phyloP scores from a whole-genome alignment of 2,888 invertebrate species.

The Metalampra italica region DNA sequence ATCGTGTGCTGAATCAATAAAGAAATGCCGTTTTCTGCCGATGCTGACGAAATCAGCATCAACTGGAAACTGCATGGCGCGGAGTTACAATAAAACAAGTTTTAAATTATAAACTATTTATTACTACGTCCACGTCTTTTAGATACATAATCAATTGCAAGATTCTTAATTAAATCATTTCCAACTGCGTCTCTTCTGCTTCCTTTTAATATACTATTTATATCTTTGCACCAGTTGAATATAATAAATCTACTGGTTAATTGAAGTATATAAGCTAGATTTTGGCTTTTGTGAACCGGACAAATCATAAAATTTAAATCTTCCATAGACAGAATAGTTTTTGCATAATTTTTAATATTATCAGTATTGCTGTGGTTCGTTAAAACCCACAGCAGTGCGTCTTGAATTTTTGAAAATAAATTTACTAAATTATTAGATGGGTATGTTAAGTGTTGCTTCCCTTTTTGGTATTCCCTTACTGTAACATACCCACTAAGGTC shows the following conservation, averaged over 20 bases:
- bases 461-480: conserved; percentile 1
- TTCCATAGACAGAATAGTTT: neutral
- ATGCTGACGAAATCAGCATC: no score
- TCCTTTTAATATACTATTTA: conserved; percentile 1
- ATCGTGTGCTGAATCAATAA: no score
- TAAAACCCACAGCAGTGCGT: neutral
- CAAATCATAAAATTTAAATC: neutral
- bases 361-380: neutral
- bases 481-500: neutral
- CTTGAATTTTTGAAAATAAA: conserved; percentile 1
- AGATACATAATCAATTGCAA: no score
- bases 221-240: conserved; percentile 7
- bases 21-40: no score
- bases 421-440: neutral
- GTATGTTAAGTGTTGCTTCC: neutral
- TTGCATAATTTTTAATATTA: neutral
- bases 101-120: no score
- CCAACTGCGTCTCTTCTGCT: no score
- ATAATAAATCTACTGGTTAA: conserved; percentile 3
- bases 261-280: neutral
- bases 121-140: no score
- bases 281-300: neutral
- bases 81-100: no score
- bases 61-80: no score
- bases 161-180: no score